Base-by-base conservation (phyloP, 2,797 vertebrate genomes). In the Acropternis orthonyx region DNA sequence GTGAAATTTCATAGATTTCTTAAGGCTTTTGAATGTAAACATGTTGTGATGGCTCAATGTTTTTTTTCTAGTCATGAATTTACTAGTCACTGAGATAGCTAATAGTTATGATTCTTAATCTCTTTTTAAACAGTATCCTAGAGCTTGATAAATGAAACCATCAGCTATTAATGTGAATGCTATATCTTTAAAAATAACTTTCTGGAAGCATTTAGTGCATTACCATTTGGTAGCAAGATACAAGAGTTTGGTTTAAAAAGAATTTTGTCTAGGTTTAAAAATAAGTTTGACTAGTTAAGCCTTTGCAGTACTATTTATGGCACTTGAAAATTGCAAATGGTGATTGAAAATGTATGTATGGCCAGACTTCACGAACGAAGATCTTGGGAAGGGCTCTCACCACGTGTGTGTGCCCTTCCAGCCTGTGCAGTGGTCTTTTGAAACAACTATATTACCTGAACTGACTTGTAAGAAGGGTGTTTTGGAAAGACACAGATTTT, bases 181-280 rank as follows among this genome's bases (percentile, higher is more conserved):
- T 94, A 17, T 92, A 89, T 92, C 83, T 81, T 95, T 73, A 58
- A 96, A 91, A 91, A 61, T 52, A 96, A 84, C 65, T 78, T 95
- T 52, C 59, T 86, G 81, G 69, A 96, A 96, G 82, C 58, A 81
- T 90, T 80, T 96, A 95, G 66, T 95, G 69, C 39, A 44, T 92
- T 93, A 69, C 12, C 68, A 73, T 92, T 92, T 93, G 66, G 88
- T 91, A 87, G 48, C 14, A 85, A 84, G 66, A 80, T 86, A 26
- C 13, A 71, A 82, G 59, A 92, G 32, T 93, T 96, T 94, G 52
- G 8, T 71, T 89, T 84, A 44, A 26, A 49, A 97, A 95, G 67
- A 87, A 61, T n/a, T 71, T 22, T 65, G 28, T 65, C 58, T 14
- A 30, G n/a, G 24, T 51, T 63, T 76, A 51, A 71, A 51, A 63